A percentile compares a stretch with the other conserved stretches of the same genome.
phyloP scores from a whole-genome alignment of 2,888 invertebrate genomes.

The Macropis europaea region DNA sequence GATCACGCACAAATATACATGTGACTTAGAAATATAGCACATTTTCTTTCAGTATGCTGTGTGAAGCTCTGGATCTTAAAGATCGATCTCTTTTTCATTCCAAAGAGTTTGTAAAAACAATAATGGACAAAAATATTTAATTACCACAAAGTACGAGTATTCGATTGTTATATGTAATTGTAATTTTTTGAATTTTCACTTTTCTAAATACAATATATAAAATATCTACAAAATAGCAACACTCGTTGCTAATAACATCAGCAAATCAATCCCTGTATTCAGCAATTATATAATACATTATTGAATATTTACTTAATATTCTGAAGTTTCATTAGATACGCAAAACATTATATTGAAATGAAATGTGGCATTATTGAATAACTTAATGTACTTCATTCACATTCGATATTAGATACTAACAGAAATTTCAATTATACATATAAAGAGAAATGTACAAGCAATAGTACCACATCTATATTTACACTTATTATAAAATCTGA shows the following conservation, averaged over 20 bases:
- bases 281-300: constrained; percentile 5
- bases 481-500: neutral
- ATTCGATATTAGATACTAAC: neutral
- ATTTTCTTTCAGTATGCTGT: too few species aligned
- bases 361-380: constrained; percentile 19
- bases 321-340: constrained; percentile 1
- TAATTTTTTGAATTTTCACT: constrained; percentile 14
- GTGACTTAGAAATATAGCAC: neutral
- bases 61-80: too few species aligned
- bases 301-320: neutral
- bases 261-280: constrained; percentile 33
- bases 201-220: constrained; percentile 24
- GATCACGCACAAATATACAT: neutral
- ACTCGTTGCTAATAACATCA: constrained; percentile 15
- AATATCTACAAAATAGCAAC: constrained; percentile 15
- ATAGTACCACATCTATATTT: constrained; percentile 28
- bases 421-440: neutral
- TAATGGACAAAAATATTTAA: neutral
- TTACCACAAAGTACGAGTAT: neutral
- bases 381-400: neutral
- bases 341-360: neutral
- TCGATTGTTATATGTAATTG: neutral
- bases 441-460: constrained; percentile 6
- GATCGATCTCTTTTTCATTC: too few species aligned
- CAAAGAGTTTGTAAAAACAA: too few species aligned